phyloP scores from a whole-genome alignment of 2,888 invertebrate species.

The Allygus modestus region DNA sequence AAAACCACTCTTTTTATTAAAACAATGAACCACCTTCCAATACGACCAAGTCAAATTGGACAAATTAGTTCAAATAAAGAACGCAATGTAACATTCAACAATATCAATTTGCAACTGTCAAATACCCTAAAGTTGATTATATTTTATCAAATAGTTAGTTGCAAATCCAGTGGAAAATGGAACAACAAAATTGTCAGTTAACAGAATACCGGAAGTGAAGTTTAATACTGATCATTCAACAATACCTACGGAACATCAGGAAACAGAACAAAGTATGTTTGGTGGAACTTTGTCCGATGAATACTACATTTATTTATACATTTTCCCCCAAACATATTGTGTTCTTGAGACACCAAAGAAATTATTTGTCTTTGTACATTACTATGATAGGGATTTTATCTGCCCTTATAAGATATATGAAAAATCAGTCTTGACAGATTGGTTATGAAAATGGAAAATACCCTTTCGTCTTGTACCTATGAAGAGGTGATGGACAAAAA shows the following conservation, averaged over 20 bases:
- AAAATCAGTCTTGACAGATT: conserved; percentile 56
- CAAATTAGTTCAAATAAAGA: too few relatives aligned
- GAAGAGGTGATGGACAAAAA: conserved; percentile 1
- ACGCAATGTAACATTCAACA: too few relatives aligned
- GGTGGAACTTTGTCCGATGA: background rate
- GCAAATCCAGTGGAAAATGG: background rate
- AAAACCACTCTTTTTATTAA: too few relatives aligned
- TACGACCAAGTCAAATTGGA: too few relatives aligned
- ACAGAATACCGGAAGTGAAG: background rate
- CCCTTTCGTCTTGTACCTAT: conserved; percentile 27
- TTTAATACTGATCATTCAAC: conserved; percentile 19
- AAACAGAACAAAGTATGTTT: conserved; percentile 28
- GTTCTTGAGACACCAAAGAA: background rate
- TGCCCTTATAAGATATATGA: conserved; percentile 9
- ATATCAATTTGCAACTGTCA: too few relatives aligned
- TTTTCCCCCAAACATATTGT: conserved; percentile 9
- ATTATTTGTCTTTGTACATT: conserved; percentile 53
- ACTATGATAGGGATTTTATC: conserved; percentile 27
- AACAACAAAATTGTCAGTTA: background rate
- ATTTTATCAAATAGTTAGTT: too few relatives aligned
- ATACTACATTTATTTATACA: conserved; percentile 33
- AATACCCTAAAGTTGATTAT: too few relatives aligned
- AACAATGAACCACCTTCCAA: too few relatives aligned
- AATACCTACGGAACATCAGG: conserved; percentile 37
- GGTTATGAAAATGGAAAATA: conserved; percentile 49